Percentiles rank a stretch among this genome's conserved stretches.
Conservation (phyloP, 2,888 invertebrate genomes). For the Sphinx pinastri region DNA sequence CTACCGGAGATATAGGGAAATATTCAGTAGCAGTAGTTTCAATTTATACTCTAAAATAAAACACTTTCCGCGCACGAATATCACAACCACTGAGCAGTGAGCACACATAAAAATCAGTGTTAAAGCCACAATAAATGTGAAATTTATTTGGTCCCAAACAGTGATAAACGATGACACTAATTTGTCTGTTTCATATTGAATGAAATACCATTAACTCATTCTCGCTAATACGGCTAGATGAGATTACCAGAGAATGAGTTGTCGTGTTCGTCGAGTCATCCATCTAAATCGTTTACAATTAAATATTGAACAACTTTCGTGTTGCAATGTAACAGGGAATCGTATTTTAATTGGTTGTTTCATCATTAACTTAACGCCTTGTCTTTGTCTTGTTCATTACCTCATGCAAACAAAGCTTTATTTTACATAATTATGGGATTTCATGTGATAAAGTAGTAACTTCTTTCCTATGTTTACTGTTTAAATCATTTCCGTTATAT, state of each 20-base stretch:
- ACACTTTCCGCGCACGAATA: background rate
- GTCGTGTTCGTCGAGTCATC: slow-evolving; percentile 12
- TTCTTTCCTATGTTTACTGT: too few relatives aligned
- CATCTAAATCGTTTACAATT: slow-evolving; percentile 20
- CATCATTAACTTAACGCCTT: background rate
- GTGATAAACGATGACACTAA: slow-evolving; percentile 21
- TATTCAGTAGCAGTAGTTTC: background rate
- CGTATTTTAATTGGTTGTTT: background rate
- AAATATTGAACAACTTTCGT: slow-evolving; percentile 6
- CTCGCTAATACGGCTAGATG: background rate
- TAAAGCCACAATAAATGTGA: slow-evolving; percentile 14
- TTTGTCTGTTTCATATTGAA: slow-evolving; percentile 26
- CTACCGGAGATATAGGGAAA: background rate
- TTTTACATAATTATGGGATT: background rate
- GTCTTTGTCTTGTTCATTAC: background rate
- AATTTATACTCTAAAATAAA: slow-evolving; percentile 7
- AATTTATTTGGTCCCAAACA: slow-evolving; percentile 9
- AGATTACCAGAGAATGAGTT: slow-evolving; percentile 7
- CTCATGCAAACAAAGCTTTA: background rate
- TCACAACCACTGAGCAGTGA: background rate
- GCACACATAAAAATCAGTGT: slow-evolving; percentile 1
- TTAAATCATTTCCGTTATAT: too few relatives aligned
- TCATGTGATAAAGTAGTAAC: too few relatives aligned
- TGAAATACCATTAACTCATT: slow-evolving; percentile 17
- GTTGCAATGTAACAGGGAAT: background rate